Conservation (phyloP, 2,113 vertebrate genomes). For the Nannospalax galili region DNA sequence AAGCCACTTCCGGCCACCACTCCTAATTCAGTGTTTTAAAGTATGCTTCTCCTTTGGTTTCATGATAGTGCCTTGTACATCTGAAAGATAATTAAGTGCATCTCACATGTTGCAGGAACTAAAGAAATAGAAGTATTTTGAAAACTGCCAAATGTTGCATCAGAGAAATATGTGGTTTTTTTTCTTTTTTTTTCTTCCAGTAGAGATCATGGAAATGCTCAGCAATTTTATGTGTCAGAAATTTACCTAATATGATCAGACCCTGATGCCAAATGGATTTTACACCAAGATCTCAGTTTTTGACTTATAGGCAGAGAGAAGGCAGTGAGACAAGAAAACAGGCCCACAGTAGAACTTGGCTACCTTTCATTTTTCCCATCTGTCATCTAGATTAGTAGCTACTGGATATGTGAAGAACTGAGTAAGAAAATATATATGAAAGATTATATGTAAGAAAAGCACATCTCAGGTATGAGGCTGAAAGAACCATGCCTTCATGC, state of each 20-base stretch:
- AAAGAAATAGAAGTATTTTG: neutral
- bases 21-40: conserved; percentile 22
- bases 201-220: neutral
- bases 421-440: neutral
- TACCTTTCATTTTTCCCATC: neutral
- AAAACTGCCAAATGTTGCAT: neutral
- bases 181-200: neutral
- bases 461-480: neutral
- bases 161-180: neutral
- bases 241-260: neutral
- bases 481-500: neutral
- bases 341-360: neutral
- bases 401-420: neutral
- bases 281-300: neutral
- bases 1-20: too few species aligned
- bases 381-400: neutral
- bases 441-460: neutral
- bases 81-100: neutral
- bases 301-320: neutral
- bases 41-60: neutral
- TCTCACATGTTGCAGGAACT: neutral
- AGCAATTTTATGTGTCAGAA: neutral
- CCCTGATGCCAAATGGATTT: neutral
- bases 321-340: neutral
- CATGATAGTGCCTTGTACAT: neutral